Conservation (phyloP, 2,888 invertebrate genomes). For the Synergus laeviventris region DNA sequence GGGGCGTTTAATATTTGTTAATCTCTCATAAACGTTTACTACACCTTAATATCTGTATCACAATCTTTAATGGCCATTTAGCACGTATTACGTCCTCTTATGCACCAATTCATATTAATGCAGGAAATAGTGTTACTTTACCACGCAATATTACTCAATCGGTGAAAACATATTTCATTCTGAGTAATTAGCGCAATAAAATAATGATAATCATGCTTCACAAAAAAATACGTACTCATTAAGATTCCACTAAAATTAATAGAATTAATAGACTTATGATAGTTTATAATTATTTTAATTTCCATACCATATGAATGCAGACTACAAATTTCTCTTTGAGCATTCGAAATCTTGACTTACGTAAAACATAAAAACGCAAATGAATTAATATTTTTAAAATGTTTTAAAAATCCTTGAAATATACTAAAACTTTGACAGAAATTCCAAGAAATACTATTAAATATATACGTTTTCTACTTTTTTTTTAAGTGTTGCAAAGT, state of each 20-base stretch:
- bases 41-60: not conserved
- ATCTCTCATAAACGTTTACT: not conserved
- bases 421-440: too few relatives aligned
- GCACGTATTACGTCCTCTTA: slow-evolving; percentile 1
- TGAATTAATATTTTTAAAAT: too few relatives aligned
- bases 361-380: not conserved
- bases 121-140: not conserved
- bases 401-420: too few relatives aligned
- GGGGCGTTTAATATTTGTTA: not conserved
- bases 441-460: too few relatives aligned
- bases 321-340: not conserved
- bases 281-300: not conserved
- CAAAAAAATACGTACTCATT: not conserved
- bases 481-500: too few relatives aligned
- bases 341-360: not conserved
- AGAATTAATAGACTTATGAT: not conserved
- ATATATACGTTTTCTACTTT: too few relatives aligned
- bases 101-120: not conserved
- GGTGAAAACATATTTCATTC: not conserved
- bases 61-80: slow-evolving; percentile 26
- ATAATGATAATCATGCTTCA: not conserved
- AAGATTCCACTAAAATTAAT: not conserved
- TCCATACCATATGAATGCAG: not conserved
- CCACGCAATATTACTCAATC: slow-evolving; percentile 8
- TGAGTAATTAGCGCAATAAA: not conserved